Evolutionary conservation across 2,113 vertebrate genomes (phyloP), one percentile per base, ranked within the genome.

Genomic region (Sialia sialis): DNA sequence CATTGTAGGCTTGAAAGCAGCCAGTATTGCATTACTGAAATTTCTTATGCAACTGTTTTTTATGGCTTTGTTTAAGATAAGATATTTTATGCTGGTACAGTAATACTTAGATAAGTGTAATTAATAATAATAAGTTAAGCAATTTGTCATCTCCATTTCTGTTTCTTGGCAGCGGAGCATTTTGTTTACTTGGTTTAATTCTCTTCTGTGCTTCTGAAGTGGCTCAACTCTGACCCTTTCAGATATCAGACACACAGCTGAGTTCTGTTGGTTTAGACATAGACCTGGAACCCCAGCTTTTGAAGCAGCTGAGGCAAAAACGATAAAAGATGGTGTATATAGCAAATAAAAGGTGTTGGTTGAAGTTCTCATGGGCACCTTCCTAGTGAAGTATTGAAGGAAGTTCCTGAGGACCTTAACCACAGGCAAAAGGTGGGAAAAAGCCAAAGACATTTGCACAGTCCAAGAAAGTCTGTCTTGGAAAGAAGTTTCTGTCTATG

Each of bases 21-120:
- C 14, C n/a, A 56, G 32, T 30, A 34, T 41, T 83, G 22, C 44
- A n/a, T 64, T 72, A 39, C 32, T 76, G 56, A 19, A 76, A 80
- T 54, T 56, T n/a, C 27, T 80, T 66, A 62, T 56, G 44, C 63
- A 82, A 48, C 25, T 83, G 25, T 5, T 87, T 72, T 72, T 59
- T 76, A 54, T 76, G 52, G 39, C 38, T 84, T 87, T 75, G 16
- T 86, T 89, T 62, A 86, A 76, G 51, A 48, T 73, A 89, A 80
- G 43, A 7, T 62, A 48, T 38, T 91, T 68, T 72, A 73, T 16
- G 43, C 48, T 84, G 29, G 39, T 89, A 32, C 22, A 62, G 55
- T 20, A 73, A 36, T 78, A n/a, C 5, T 48, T 75, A 70, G 32
- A 18, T 58, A 74, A 84, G 21, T 81, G 9, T 70, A 63, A 72